A percentile compares a stretch with the other conserved stretches of the same genome.
Evolutionary conservation across 1,140 invertebrate species (phyloP).

Genomic region (Phymastichus coffea): DNA sequence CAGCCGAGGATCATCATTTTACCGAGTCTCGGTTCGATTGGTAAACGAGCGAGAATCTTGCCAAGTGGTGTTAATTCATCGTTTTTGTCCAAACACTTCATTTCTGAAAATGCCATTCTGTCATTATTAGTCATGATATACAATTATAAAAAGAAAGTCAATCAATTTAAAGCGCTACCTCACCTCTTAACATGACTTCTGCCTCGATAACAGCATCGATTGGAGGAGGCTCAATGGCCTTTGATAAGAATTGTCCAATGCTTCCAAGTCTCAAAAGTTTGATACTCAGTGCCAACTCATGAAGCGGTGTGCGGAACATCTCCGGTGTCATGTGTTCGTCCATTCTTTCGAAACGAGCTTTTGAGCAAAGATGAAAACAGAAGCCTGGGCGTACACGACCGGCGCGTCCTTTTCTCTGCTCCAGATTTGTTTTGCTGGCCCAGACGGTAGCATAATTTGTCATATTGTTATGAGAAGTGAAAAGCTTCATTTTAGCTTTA

Average conservation of each 20-base stretch:
- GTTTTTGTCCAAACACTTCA: conserved; percentile 82
- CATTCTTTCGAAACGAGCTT: conserved; percentile 69
- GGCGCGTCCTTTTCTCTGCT: conserved; percentile 87
- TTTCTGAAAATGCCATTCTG: conserved; percentile 61
- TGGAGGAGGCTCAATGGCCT: conserved; percentile 91
- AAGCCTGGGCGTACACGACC: conserved; percentile 85
- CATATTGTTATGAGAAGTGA: conserved; percentile 94
- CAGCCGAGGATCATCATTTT: conserved; percentile 93
- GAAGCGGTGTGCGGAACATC: conserved; percentile 93
- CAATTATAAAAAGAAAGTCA: background rate
- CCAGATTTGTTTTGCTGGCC: conserved; percentile 88
- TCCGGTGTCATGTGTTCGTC: conserved; percentile 93
- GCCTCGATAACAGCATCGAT: conserved; percentile 93
- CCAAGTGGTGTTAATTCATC: conserved; percentile 89
- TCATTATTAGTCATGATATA: too few relatives aligned
- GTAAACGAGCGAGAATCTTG: conserved; percentile 86
- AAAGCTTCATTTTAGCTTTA: conserved; percentile 94
- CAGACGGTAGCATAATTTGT: conserved; percentile 92
- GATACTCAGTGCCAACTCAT: conserved; percentile 83
- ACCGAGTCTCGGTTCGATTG: conserved; percentile 88
- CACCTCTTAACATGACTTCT: conserved; percentile 67
- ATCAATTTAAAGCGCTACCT: too few relatives aligned
- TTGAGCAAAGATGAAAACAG: conserved; percentile 86
- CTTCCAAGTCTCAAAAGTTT: conserved; percentile 85
- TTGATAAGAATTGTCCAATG: conserved; percentile 89